These are phyloP conservation scores for Motacilla tschutschensis DNA, from an alignment of 2,113 vertebrate genomes.

Conservation along the genomic window DNA sequence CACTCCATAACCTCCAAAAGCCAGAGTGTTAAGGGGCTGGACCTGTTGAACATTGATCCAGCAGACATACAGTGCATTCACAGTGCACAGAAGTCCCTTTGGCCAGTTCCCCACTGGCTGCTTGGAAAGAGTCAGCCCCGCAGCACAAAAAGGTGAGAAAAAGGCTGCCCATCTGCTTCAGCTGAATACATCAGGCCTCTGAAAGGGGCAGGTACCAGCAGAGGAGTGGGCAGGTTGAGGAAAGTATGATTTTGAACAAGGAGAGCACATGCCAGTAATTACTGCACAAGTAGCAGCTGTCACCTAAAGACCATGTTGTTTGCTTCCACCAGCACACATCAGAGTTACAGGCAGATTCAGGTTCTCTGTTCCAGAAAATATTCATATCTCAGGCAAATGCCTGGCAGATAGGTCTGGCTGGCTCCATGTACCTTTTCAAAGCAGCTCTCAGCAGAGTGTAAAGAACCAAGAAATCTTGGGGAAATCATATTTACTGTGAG, in stretches of 20 bases:
- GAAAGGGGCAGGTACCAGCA: neutral
- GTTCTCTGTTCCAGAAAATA: neutral
- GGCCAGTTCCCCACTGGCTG: neutral
- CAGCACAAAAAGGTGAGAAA: neutral
- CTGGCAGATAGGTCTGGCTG: neutral
- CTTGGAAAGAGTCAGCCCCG: fast-evolving
- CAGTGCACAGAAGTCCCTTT: fast-evolving
- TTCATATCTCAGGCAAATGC: neutral
- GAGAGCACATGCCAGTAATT: neutral
- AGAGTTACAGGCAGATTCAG: neutral
- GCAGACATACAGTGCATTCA: neutral
- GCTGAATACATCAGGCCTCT: neutral
- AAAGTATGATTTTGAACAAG: neutral
- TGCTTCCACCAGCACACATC: neutral
- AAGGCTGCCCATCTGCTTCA: neutral
- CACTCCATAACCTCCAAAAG: neutral
- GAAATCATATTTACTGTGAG: neutral
- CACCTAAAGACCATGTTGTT: neutral
- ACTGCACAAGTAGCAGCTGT: neutral
- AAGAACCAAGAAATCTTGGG: neutral
- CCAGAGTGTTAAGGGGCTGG: neutral
- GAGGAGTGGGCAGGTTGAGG: fast-evolving
- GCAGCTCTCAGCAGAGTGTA: neutral
- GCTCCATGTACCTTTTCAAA: neutral
- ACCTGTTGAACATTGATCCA: neutral